A percentile compares a stretch with the other conserved stretches of the same genome.
Conservation (phyloP, 2,797 vertebrate species). For the Mionectes olivaceus region DNA sequence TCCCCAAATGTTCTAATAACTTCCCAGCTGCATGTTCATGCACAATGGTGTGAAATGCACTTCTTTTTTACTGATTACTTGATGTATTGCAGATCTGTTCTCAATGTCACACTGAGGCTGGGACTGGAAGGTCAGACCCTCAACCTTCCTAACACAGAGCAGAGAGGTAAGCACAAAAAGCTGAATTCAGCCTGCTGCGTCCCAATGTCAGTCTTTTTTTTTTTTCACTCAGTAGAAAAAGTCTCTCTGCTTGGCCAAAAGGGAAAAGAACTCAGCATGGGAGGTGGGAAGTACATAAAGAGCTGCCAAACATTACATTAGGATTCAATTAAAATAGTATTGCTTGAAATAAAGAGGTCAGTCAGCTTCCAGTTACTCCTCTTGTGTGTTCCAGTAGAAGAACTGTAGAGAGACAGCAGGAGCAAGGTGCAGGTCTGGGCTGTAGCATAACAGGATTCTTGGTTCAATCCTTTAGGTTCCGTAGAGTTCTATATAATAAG, state of each 20-base stretch:
- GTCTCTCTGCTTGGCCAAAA: neutral
- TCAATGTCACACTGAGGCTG: neutral
- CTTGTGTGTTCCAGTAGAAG: neutral
- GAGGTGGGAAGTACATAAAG: neutral
- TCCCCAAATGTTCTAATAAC: neutral
- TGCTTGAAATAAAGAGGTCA: neutral
- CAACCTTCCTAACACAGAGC: neutral
- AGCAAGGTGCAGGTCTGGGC: neutral
- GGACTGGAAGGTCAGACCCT: neutral
- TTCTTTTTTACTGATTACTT: neutral
- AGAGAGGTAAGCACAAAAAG: neutral
- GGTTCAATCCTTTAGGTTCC: neutral
- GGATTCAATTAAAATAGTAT: neutral
- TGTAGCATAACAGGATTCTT: neutral
- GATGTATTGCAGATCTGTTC: neutral
- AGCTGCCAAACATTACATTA: neutral
- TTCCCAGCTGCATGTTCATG: neutral
- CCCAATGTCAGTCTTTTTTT: neutral
- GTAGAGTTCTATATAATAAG: neutral
- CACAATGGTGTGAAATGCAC: neutral
- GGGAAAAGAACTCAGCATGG: neutral
- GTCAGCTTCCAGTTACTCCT: neutral
- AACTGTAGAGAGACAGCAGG: neutral
- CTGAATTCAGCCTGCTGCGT: neutral
- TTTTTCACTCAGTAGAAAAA: neutral